Evolutionary conservation across 2,797 vertebrate genomes (phyloP).

Genomic region (Semaprochilodus insignis): DNA sequence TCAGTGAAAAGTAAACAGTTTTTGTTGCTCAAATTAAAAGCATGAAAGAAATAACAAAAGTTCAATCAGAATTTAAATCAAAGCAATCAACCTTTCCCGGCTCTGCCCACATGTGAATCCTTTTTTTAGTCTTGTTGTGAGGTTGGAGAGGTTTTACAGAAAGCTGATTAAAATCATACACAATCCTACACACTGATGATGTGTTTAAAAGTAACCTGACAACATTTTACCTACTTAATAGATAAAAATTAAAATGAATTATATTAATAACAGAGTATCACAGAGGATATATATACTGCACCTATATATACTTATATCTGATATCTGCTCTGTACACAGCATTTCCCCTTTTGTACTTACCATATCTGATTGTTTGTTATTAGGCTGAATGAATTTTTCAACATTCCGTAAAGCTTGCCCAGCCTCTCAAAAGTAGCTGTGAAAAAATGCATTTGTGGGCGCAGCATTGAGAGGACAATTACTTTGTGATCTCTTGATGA

Average conservation of each 20-base stretch:
- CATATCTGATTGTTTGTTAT: neutral
- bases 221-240: too few species aligned
- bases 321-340: too few species aligned
- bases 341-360: too few species aligned
- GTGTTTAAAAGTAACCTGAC: too few species aligned
- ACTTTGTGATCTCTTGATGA: neutral
- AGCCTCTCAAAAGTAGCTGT: neutral
- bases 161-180: neutral
- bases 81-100: neutral
- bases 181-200: neutral
- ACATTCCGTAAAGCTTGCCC: neutral
- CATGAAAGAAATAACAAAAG: neutral
- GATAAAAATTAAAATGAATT: too few species aligned
- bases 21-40: slow-evolving; percentile 8
- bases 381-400: neutral
- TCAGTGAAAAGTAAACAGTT: neutral
- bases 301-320: too few species aligned
- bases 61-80: neutral
- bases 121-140: neutral
- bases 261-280: too few species aligned
- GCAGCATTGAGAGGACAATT: neutral
- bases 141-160: neutral
- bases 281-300: too few species aligned
- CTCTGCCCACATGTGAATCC: neutral
- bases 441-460: neutral